A percentile compares a stretch with the other conserved stretches of the same genome.
phyloP scores from a whole-genome alignment of 1,140 invertebrate genomes.

The Telenomus remus region DNA sequence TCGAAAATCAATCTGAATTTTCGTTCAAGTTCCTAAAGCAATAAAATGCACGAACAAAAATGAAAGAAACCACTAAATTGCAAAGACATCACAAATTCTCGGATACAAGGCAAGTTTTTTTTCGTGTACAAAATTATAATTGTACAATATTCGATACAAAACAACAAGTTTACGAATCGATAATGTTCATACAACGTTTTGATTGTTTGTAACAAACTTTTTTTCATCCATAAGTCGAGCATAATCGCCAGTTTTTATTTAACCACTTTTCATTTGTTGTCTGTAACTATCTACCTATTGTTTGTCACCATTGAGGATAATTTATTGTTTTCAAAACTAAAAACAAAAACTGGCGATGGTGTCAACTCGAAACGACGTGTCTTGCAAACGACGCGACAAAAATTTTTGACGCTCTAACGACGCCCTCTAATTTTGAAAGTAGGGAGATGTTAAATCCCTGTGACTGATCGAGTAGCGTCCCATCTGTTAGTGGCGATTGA shows the following conservation, averaged over 20 bases:
- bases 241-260: constrained; percentile 11
- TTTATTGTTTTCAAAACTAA: no score
- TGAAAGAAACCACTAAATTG: background rate
- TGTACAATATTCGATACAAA: constrained; percentile 23
- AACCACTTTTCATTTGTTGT: no score
- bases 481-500: background rate
- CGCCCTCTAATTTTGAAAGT: constrained; percentile 17
- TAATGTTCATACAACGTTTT: constrained; percentile 28
- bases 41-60: constrained; percentile 17
- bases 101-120: constrained; percentile 16
- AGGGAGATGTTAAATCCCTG: constrained; percentile 17
- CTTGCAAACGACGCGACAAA: no score
- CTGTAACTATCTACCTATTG: no score
- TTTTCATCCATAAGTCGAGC: constrained; percentile 5
- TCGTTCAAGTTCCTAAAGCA: constrained; percentile 43
- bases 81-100: constrained; percentile 20
- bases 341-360: no score
- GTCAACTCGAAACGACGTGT: no score
- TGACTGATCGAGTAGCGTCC: constrained; percentile 19
- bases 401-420: no score
- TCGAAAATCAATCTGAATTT: constrained; percentile 10
- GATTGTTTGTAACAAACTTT: constrained; percentile 13
- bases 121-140: constrained; percentile 27
- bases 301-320: no score
- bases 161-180: constrained; percentile 30